Evolutionary conservation across 1,140 invertebrate species (phyloP).

Genomic region (Polypedilum pembai): DNA sequence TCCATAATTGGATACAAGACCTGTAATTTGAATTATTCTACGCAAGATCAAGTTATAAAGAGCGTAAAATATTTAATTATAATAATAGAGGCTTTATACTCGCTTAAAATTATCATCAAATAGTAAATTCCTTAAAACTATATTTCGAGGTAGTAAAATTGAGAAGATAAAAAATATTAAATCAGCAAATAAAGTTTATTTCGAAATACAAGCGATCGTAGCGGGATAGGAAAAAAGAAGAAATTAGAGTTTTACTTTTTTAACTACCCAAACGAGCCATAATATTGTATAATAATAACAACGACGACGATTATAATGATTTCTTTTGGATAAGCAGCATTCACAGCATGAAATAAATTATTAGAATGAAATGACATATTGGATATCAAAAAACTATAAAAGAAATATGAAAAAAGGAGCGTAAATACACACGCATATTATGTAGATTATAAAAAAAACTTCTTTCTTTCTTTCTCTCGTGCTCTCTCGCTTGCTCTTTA

Average conservation of each 20-base stretch:
- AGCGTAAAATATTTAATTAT: conserved; percentile 29
- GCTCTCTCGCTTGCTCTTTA: neutral
- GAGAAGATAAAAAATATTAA: neutral
- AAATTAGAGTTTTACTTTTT: no score
- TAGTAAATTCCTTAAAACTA: conserved; percentile 2
- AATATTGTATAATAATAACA: neutral
- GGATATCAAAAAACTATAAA: conserved; percentile 13
- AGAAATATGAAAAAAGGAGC: neutral
- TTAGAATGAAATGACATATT: conserved; percentile 19
- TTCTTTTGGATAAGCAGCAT: neutral
- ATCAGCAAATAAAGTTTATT: neutral
- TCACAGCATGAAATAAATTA: conserved; percentile 5
- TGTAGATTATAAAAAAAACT: conserved; percentile 13
- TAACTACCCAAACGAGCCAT: neutral
- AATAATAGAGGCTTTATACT: conserved; percentile 5
- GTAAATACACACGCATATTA: conserved; percentile 4
- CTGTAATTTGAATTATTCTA: conserved; percentile 26
- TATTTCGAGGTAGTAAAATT: neutral
- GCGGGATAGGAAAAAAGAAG: neutral
- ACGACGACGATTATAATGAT: neutral
- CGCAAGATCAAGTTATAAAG: conserved; percentile 26
- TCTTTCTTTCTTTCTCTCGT: neutral
- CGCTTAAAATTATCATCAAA: neutral
- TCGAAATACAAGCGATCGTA: neutral
- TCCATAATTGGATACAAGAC: conserved; percentile 17